Conservation (phyloP, 2,113 vertebrate genomes). For the Alectura lathami region DNA sequence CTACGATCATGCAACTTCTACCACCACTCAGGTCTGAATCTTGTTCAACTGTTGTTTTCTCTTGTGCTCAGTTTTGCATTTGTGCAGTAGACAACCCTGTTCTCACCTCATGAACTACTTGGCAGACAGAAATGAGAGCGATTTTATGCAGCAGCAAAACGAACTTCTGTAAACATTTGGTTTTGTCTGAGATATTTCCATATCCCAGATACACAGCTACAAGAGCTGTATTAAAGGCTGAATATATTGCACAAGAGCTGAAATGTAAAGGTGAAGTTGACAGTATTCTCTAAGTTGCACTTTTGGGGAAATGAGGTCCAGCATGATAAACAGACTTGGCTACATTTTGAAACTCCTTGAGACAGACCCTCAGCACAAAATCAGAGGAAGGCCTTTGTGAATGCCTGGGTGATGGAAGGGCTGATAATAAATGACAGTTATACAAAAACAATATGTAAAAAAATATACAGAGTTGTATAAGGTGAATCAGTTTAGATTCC, state of each 20-base stretch:
- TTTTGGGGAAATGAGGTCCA: slow-evolving; percentile 36
- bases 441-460: background rate
- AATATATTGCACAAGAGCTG: background rate
- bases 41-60: background rate
- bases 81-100: background rate
- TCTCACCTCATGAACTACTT: slow-evolving; percentile 1
- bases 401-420: background rate
- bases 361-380: background rate
- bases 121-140: slow-evolving; percentile 33
- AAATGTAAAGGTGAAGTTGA: slow-evolving; percentile 39
- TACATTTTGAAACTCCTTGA: background rate
- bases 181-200: slow-evolving; percentile 22
- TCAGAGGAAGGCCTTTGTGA: background rate
- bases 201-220: slow-evolving; percentile 13
- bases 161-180: slow-evolving; percentile 31
- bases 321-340: slow-evolving; percentile 8
- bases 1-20: background rate
- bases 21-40: background rate
- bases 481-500: background rate
- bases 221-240: background rate
- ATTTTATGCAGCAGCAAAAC: slow-evolving; percentile 23
- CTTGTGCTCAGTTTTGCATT: background rate
- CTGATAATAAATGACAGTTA: background rate
- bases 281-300: background rate
- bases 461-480: background rate